Conservation (phyloP, 2,797 vertebrate genomes). For the Acanthis flammea region DNA sequence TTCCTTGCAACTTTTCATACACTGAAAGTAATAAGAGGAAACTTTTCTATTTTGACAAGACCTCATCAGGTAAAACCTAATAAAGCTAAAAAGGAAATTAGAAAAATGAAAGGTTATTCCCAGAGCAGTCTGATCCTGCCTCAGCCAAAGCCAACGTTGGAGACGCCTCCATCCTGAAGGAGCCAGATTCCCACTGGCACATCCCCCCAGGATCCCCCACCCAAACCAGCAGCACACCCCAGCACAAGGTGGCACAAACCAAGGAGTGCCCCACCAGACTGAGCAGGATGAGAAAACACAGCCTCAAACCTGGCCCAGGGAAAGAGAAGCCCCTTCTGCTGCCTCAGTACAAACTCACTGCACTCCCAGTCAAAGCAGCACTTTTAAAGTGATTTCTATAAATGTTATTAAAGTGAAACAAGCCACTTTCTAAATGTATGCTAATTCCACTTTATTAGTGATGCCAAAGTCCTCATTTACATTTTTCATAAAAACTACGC, state of each 20-base stretch:
- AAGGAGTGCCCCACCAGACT: background rate
- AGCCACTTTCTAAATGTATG: slow-evolving; percentile 64
- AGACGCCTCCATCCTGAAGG: background rate
- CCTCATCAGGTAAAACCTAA: slow-evolving; percentile 75
- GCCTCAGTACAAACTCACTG: slow-evolving; percentile 19
- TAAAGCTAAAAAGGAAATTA: slow-evolving; percentile 74
- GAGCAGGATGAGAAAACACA: fast-evolving
- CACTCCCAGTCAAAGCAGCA: background rate
- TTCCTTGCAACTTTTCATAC: slow-evolving; percentile 22
- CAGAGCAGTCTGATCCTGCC: slow-evolving; percentile 44
- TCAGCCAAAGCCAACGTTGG: background rate
- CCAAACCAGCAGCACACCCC: background rate
- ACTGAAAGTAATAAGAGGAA: slow-evolving; percentile 40
- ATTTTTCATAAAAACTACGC: slow-evolving; percentile 79
- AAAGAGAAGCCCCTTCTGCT: background rate
- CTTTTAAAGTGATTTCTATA: slow-evolving; percentile 45
- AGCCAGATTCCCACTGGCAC: background rate
- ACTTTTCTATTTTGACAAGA: slow-evolving; percentile 71
- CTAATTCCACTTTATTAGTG: slow-evolving; percentile 78
- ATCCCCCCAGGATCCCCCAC: background rate
- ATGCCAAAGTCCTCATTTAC: slow-evolving; percentile 77
- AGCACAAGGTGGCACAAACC: background rate
- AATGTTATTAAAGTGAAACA: slow-evolving; percentile 64
- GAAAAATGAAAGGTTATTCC: slow-evolving; percentile 68
- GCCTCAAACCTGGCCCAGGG: background rate